Evolutionary conservation across 2,888 invertebrate genomes (phyloP).

Genomic region (Lapara coniferarum): DNA sequence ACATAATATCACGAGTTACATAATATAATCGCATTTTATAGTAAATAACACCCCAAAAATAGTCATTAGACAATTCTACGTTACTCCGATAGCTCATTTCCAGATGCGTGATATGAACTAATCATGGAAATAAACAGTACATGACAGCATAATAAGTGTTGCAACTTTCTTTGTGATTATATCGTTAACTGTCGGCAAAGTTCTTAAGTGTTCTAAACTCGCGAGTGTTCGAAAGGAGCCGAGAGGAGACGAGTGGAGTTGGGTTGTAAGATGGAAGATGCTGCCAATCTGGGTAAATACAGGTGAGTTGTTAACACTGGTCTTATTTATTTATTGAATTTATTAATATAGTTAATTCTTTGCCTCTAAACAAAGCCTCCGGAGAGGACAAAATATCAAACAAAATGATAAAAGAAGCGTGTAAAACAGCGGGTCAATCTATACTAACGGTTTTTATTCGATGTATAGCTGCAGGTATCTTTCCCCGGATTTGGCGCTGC

Average conservation of each 20-base stretch:
- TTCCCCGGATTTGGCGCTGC: too few species aligned
- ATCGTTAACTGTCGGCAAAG: slow-evolving; percentile 21
- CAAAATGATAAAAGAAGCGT: too few species aligned
- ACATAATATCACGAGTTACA: too few species aligned
- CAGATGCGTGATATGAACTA: neutral
- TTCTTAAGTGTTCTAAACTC: slow-evolving; percentile 40
- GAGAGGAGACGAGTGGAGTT: slow-evolving; percentile 45
- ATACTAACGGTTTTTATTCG: too few species aligned
- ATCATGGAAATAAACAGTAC: slow-evolving; percentile 19
- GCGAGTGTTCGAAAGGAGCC: slow-evolving; percentile 42
- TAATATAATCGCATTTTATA: neutral
- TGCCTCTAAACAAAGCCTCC: too few species aligned
- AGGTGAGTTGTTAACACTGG: slow-evolving; percentile 58
- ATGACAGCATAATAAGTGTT: neutral
- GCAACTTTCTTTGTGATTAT: neutral
- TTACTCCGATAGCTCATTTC: neutral
- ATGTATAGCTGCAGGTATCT: too few species aligned
- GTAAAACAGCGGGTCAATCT: too few species aligned
- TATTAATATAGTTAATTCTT: too few species aligned
- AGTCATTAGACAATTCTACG: neutral
- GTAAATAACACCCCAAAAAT: neutral
- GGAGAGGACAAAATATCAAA: too few species aligned
- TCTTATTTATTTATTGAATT: too few species aligned
- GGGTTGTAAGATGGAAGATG: slow-evolving; percentile 78
- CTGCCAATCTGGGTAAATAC: slow-evolving; percentile 66